Evolutionary conservation across 1,140 invertebrate species (phyloP).

Genomic region (Platyscapa corneri): DNA sequence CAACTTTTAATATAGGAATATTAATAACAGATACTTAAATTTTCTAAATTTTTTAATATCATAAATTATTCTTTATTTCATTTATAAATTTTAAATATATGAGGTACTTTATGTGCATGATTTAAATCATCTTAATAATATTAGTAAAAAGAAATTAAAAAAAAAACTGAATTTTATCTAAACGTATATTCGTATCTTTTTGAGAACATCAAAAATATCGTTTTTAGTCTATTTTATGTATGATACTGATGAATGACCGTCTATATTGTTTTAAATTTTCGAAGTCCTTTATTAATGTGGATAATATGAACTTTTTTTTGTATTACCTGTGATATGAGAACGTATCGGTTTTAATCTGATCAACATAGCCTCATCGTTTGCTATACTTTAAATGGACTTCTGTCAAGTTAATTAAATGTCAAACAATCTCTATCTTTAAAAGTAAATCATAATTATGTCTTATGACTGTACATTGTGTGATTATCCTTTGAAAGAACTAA

Average conservation of each 20-base stretch:
- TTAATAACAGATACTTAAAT: neutral
- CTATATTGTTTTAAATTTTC: neutral
- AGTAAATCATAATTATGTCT: neutral
- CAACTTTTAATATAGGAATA: neutral
- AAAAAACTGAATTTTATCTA: neutral
- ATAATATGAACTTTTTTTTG: neutral
- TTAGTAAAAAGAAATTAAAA: neutral
- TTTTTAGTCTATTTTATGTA: neutral
- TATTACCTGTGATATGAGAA: neutral
- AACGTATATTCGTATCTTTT: neutral
- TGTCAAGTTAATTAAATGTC: constrained; percentile 16
- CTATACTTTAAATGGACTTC: neutral
- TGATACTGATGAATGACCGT: neutral
- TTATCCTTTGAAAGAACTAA: neutral
- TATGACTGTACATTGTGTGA: constrained; percentile 4
- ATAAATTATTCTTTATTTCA: neutral
- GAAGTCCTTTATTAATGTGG: neutral
- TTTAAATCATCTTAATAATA: neutral
- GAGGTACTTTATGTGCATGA: neutral
- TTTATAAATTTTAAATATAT: neutral
- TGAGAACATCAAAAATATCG: neutral
- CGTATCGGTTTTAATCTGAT: neutral
- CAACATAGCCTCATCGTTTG: neutral
- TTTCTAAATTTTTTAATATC: neutral
- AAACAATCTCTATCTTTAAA: neutral